Evolutionary conservation across 2,888 invertebrate species (phyloP).

Genomic region (Microctonus brassicae): DNA sequence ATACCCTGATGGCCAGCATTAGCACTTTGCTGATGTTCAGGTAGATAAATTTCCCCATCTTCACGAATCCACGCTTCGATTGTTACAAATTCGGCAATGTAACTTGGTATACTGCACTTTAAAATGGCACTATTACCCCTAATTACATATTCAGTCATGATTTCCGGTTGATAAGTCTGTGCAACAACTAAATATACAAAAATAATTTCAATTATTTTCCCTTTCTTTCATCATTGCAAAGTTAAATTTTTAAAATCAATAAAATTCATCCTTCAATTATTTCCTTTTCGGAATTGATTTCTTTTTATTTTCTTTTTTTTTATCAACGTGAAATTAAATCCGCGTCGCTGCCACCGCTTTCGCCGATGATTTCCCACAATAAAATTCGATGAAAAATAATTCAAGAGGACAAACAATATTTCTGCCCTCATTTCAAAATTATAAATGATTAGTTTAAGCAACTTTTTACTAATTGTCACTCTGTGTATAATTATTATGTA

Average conservation of each 20-base stretch:
- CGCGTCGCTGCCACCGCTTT: conserved; percentile 34
- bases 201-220: neutral
- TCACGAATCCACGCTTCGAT: conserved; percentile 81
- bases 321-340: neutral
- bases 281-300: neutral
- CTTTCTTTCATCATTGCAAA: neutral
- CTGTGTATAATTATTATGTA: conserved; percentile 69
- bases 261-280: neutral
- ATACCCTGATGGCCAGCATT: conserved; percentile 58
- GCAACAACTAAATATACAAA: conserved; percentile 74
- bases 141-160: conserved; percentile 81
- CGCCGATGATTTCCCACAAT: neutral
- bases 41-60: conserved; percentile 71
- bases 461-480: neutral
- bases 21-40: conserved; percentile 50
- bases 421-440: too few relatives aligned
- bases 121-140: conserved; percentile 80
- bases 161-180: conserved; percentile 81
- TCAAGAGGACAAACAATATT: too few relatives aligned
- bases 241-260: neutral
- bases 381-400: too few relatives aligned
- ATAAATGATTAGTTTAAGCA: too few relatives aligned
- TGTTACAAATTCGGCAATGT: conserved; percentile 80
- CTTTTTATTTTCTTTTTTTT: neutral
- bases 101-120: conserved; percentile 82